Percentiles rank a stretch among this genome's conserved stretches.
These are phyloP conservation scores for Apistogramma diplotaenia DNA, from an alignment of 2,113 vertebrate species.

Conservation along the genomic window DNA sequence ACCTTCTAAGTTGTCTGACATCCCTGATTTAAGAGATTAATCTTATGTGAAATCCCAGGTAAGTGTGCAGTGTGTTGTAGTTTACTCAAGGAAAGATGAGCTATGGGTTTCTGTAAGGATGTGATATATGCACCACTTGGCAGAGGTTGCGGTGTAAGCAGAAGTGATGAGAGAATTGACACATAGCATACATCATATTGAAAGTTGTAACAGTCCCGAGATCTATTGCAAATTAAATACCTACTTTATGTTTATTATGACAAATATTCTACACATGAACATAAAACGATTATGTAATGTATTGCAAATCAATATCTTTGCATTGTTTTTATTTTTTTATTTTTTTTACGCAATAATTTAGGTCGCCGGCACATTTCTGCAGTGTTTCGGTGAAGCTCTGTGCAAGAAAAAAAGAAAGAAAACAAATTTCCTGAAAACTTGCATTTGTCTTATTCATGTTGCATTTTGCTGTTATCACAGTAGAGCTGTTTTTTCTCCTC, in stretches of 20 bases:
- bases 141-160: constrained; percentile 65
- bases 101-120: constrained; percentile 60
- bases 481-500: neutral
- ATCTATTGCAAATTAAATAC: constrained; percentile 58
- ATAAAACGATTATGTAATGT: neutral
- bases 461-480: neutral
- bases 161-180: constrained; percentile 69
- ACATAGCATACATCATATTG: constrained; percentile 60
- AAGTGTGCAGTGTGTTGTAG: constrained; percentile 50
- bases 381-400: neutral
- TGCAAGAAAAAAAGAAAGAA: neutral
- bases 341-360: neutral
- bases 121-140: constrained; percentile 68
- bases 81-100: constrained; percentile 66
- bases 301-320: neutral
- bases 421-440: neutral
- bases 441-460: neutral
- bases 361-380: neutral
- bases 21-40: constrained; percentile 48
- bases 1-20: constrained; percentile 19
- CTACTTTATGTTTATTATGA: constrained; percentile 28
- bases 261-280: neutral
- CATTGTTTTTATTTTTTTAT: neutral
- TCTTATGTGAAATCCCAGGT: constrained; percentile 47
- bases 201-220: constrained; percentile 29